Base-by-base conservation (phyloP, 2,888 invertebrate species). In the Resseliella maxima region DNA sequence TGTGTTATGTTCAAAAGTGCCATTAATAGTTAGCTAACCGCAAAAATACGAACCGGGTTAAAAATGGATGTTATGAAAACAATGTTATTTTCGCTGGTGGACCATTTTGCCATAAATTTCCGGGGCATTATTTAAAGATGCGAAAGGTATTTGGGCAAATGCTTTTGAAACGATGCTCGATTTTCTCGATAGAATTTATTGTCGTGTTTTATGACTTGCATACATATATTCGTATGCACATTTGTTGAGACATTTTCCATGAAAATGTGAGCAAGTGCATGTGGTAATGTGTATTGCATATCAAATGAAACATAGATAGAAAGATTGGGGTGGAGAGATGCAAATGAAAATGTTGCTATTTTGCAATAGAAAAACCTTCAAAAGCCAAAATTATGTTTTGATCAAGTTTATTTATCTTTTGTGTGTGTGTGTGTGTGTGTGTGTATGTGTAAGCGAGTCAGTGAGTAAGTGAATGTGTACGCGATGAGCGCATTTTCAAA, bases 331-430 rank as follows among this genome's bases (percentile, higher is more conserved):
- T n/a, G n/a, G n/a, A n/a, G n/a, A n/a, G n/a, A n/a, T n/a, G n/a
- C n/a, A n/a, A 41, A 41, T 41, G 41, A 59, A 72, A 72, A 72
- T 72, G 72, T 35, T 72, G 72, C 35, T 31, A 38, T 83, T 59
- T 59, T 59, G 59, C n/a, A 21, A 21, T n/a, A 24, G 6, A 5
- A 38, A 83, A 38, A 24, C 83, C 24, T 83, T 83, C 83, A 83
- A 83, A 38, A 83, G 83, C 83, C 83, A 83, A 83, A 83, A 83
- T 83, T 83, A 83, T 83, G 83, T 83, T 83, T 83, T 83, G 83
- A 83, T 83, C 83, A 83, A 83, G 38, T 83, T 83, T 83, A 83
- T 83, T 83, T 38, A 83, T 83, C 83, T 83, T 83, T 83, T 83
- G 41, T 83, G 38, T n/a, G 24, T 83, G 83, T 2, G 38, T n/a